Percentiles rank a stretch among this genome's conserved stretches.
Evolutionary conservation across 1,140 invertebrate species (phyloP).

Genomic region (Drosophila orena): DNA sequence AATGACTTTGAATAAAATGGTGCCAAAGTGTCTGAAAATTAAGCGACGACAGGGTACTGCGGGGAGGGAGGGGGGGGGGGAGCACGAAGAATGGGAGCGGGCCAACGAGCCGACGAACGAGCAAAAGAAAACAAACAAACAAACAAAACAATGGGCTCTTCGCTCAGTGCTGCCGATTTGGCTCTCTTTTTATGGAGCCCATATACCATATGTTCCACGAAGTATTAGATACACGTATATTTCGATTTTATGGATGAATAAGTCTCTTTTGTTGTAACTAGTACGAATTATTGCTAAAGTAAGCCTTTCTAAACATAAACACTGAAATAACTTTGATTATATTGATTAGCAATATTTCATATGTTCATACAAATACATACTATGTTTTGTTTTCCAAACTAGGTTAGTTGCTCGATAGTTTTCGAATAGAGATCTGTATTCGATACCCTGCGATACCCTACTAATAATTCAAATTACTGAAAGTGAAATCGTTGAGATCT

Average conservation of each 20-base stretch:
- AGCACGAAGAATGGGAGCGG: conserved; percentile 13
- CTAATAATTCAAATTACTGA: neutral
- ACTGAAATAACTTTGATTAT: too few species aligned
- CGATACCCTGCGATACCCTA: too few species aligned
- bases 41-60: conserved; percentile 36
- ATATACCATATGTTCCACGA: neutral
- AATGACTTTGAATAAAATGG: conserved; percentile 72
- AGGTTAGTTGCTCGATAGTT: too few species aligned
- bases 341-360: too few species aligned
- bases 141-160: conserved; percentile 57
- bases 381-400: too few species aligned
- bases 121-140: conserved; percentile 49
- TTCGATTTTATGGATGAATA: neutral
- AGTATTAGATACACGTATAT: neutral
- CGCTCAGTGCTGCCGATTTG: neutral
- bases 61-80: neutral
- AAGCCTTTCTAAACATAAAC: too few species aligned
- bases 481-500: conserved; percentile 16
- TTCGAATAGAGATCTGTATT: too few species aligned
- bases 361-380: too few species aligned
- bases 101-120: conserved; percentile 32
- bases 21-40: conserved; percentile 76
- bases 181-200: neutral
- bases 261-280: neutral
- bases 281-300: too few species aligned